Evolutionary conservation across 2,797 vertebrate genomes (phyloP).

Genomic region (Hyperoplus lanceolatus): DNA sequence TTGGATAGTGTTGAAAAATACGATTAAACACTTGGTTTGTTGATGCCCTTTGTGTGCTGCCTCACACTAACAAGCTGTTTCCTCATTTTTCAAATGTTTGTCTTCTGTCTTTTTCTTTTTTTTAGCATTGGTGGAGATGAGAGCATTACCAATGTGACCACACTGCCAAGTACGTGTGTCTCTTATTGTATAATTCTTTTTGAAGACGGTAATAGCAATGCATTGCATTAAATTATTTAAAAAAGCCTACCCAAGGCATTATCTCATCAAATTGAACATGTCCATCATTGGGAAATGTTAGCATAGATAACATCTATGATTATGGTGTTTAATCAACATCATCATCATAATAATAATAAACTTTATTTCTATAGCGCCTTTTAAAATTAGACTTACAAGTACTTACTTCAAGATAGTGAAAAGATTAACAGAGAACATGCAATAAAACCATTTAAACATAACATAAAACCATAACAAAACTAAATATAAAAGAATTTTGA

Average conservation of each 20-base stretch:
- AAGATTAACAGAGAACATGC: no score
- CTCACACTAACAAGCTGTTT: constrained; percentile 21
- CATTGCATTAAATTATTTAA: background rate
- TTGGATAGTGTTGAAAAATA: constrained; percentile 2
- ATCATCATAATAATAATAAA: background rate
- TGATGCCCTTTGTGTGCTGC: background rate
- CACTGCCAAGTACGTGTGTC: constrained; percentile 90
- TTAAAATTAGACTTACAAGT: no score
- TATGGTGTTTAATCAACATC: constrained; percentile 20
- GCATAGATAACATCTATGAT: constrained; percentile 19
- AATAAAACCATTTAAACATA: no score
- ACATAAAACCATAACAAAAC: no score
- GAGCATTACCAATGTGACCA: constrained; percentile 88
- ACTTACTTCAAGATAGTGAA: no score
- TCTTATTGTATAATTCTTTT: background rate
- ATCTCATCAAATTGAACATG: background rate
- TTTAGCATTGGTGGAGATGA: constrained; percentile 92
- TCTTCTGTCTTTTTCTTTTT: constrained; percentile 30
- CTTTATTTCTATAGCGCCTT: no score
- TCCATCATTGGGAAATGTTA: background rate
- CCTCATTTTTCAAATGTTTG: constrained; percentile 26
- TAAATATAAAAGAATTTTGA: no score
- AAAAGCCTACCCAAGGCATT: background rate
- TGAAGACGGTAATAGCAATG: no score
- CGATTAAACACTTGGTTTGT: background rate